Evolutionary conservation across 2,888 invertebrate species (phyloP), one percentile per base, ranked within the genome.

Genomic region (Conistra vaccinii): DNA sequence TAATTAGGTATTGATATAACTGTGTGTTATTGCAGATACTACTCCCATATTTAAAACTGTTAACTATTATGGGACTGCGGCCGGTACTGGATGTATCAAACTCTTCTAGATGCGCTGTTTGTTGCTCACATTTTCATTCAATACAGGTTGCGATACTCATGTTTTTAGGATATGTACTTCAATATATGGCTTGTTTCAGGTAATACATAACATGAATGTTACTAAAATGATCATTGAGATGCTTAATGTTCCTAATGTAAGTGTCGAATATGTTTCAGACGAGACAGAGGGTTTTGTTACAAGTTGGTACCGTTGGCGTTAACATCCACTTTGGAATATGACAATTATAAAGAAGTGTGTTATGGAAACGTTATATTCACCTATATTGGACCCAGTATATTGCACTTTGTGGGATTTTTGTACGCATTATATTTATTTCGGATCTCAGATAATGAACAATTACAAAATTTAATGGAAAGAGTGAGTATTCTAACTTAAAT

Each of bases 391-490:
- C 98, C 98, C 6, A 97, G 98, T 92, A 86, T 97, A 69, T 93
- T 98, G 45, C 98, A 98, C 93, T 97, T 98, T 73, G 83, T 97
- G 63, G 98, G 98, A 23, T 98, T 98, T 90, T 87, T 98, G 26
- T 97, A 98, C 83, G 97, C 98, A 0, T 95, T 98, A 71, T 97
- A 97, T 89, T 95, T 98, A 69, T 98, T 98, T 91, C 97, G 98
- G 87, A 97, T 97, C 84, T 97, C 97, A 51, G 98, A 98, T 91
- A 98, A 98, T 90, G 98, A 98, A 91, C 98, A 98, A 88, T 92
- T 98, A 69, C 98, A 98, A 88, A 98, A 98, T 94, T 95, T 98
- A 68, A 98, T 98, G 97, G 98, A 98, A 93, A 97, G 98, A 88
- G 98, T 98, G 90, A 95, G 95, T 90, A 62, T 61, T 12, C 57